Evolutionary conservation across 2,888 invertebrate genomes (phyloP).

Genomic region (Eristalis arbustorum): DNA sequence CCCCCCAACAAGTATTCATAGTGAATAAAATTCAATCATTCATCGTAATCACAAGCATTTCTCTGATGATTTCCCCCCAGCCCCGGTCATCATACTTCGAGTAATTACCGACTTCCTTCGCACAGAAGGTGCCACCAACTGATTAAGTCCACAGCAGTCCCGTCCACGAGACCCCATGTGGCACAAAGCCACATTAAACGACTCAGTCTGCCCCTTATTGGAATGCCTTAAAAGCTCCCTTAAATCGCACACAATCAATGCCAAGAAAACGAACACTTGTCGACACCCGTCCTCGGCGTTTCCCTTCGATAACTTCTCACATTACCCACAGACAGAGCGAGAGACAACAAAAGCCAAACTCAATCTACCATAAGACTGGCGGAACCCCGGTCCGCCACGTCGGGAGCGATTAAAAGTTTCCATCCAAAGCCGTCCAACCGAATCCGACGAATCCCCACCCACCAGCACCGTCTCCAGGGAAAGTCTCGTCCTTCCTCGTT

Average conservation of each 20-base stretch:
- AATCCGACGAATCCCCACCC: slow-evolving; percentile 6
- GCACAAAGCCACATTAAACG: neutral
- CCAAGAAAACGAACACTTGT: slow-evolving; percentile 32
- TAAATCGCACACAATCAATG: neutral
- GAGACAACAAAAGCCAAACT: slow-evolving; percentile 43
- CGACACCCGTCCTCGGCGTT: slow-evolving; percentile 29
- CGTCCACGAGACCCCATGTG: no score
- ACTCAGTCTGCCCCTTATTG: slow-evolving; percentile 13
- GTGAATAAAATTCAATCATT: no score
- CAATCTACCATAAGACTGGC: slow-evolving; percentile 35
- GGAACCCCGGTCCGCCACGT: neutral
- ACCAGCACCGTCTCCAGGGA: neutral
- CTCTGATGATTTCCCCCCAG: no score
- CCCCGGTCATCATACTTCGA: no score
- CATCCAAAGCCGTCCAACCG: slow-evolving; percentile 41
- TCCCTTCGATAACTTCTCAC: slow-evolving; percentile 49
- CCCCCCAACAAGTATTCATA: no score
- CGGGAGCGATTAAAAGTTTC: slow-evolving; percentile 45
- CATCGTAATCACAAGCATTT: no score
- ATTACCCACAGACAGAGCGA: slow-evolving; percentile 15
- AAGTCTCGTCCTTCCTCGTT: neutral
- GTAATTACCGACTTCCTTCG: no score
- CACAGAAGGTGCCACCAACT: no score
- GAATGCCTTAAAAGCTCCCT: slow-evolving; percentile 14
- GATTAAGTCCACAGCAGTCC: no score